These are phyloP conservation scores for Cyanocitta stelleri DNA, from an alignment of 2,113 vertebrate species.

Conservation along the genomic window DNA sequence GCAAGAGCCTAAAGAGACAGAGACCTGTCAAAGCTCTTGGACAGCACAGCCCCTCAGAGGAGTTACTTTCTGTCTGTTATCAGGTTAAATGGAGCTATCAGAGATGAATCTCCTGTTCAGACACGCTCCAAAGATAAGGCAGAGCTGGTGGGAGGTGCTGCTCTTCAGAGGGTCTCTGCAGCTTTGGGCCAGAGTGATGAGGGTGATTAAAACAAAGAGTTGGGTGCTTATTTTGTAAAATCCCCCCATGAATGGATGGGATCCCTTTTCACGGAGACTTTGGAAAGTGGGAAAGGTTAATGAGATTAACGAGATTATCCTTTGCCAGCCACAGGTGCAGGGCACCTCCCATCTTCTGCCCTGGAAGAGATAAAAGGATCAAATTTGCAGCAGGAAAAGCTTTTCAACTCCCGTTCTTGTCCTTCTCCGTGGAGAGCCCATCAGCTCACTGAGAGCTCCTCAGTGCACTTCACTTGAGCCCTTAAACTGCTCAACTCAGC, in stretches of 20 bases:
- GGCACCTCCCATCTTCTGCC: neutral
- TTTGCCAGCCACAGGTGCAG: neutral
- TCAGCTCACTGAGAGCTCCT: neutral
- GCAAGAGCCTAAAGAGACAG: neutral
- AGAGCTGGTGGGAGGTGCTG: neutral
- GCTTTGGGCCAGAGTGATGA: rapidly evolving
- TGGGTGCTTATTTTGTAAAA: neutral
- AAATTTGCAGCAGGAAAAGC: neutral
- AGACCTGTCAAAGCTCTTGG: conserved; percentile 18
- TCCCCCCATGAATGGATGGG: neutral
- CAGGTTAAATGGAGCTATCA: neutral
- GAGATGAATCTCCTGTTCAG: neutral
- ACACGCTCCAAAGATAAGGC: neutral
- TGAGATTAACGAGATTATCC: neutral
- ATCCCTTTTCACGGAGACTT: neutral
- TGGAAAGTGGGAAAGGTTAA: neutral
- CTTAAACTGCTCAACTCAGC: neutral
- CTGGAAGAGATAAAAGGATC: neutral
- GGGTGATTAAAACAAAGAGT: neutral
- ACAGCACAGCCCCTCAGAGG: neutral
- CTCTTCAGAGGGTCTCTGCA: neutral
- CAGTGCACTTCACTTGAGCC: neutral
- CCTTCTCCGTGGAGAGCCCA: neutral
- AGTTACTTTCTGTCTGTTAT: conserved; percentile 21
- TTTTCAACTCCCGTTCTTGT: neutral